Evolutionary conservation across 2,888 invertebrate genomes (phyloP), one percentile per base, ranked within the genome.

Genomic region (Abrostola tripartita): DNA sequence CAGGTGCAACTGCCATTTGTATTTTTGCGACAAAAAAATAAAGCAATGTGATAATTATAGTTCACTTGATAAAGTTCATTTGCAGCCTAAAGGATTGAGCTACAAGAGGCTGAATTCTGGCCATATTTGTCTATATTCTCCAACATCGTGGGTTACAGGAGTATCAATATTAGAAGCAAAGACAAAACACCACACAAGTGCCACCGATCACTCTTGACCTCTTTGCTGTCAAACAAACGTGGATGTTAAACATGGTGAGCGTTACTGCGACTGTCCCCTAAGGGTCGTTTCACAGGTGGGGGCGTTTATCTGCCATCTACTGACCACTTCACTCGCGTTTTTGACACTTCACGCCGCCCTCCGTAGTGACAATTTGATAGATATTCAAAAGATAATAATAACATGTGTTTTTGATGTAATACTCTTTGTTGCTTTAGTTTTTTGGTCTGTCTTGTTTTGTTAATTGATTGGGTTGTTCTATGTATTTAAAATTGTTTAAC

Each of bases 321-420:
- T 78, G 78, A 78, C 78, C 78, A 78, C 78, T 76, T 76, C 79
- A 79, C 60, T 61, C 79, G 81, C 76, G 68, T 78, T 78, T 81
- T 78, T 81, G 78, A 78, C 78, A 78, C 78, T 79, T 81, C 68
- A 24, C 74, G 72, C 76, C 75, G 74, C 83, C 86, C 85, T 75
- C 74, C 74, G 76, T 76, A 82, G 78, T 83, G 88, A 90, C 90
- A 85, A 85, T 84, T 79, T 81, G 82, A 87, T 84, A 80, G 88
- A 90, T 89, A 88, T 84, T 79, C 79, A 76, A 76, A 77, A 82
- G 85, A 83, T 85, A 87, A 85, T 85, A 85, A 74, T 76, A 76
- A 92, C 92, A 92, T 88, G 87, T 91, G 90, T 92, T 90, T 88
- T 88, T 66, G 49, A 59, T 74, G 77, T 79, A 69, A 79, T 74